Percentiles rank a stretch among this genome's conserved stretches.
phyloP scores from a whole-genome alignment of 2,888 invertebrate species.

The Lysandra bellargus region DNA sequence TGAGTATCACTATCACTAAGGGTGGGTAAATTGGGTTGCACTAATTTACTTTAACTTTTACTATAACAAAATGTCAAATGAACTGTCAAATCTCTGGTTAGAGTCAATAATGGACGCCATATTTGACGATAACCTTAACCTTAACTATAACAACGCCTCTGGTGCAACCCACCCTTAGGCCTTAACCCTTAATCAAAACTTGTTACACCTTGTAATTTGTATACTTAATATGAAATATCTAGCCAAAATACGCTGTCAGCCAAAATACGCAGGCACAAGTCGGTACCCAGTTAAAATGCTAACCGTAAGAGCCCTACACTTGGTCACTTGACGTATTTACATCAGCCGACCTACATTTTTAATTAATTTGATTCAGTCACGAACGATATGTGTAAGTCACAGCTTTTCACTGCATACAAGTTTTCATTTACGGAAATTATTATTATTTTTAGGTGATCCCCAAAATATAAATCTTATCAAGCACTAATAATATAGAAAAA shows the following conservation, averaged over 20 bases:
- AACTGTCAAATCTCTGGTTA: too few species aligned
- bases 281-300: background rate
- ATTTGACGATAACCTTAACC: too few species aligned
- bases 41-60: too few species aligned
- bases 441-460: background rate
- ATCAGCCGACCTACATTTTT: conserved; percentile 26
- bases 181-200: background rate
- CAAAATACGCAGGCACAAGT: background rate
- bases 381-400: conserved; percentile 19
- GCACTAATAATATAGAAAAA: background rate
- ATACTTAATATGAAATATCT: background rate
- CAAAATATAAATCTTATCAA: background rate
- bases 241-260: background rate
- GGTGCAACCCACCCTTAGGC: too few species aligned
- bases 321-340: conserved; percentile 18
- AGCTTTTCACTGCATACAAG: background rate
- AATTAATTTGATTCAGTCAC: conserved; percentile 30
- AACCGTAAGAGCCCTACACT: background rate
- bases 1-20: too few species aligned
- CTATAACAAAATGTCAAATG: too few species aligned
- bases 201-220: background rate
- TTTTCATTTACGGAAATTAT: background rate
- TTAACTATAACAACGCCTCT: too few species aligned
- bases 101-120: too few species aligned
- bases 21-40: too few species aligned